Evolutionary conservation across 2,113 vertebrate genomes (phyloP), one percentile per base, ranked within the genome.

Genomic region (Platichthys stellatus): DNA sequence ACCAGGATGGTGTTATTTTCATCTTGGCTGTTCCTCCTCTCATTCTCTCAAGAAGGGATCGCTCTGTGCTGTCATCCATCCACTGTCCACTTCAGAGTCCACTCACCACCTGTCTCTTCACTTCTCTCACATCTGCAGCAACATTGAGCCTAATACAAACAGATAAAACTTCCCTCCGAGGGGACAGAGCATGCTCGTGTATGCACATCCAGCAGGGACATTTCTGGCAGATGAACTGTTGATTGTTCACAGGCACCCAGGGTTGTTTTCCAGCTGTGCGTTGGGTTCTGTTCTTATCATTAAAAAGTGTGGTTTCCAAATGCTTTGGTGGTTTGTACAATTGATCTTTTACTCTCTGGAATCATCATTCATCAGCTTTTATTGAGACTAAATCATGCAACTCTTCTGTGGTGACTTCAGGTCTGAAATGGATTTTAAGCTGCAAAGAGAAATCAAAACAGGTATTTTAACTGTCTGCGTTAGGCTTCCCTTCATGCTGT

Each of bases 401-500:
- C 75, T 63, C 15, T 21, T 51, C 28, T 74, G 17, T 40, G 49
- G n/a, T 64, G 21, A 15, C 63, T 63, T 69, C 18, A 5, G 13
- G 31, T 62, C 35, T 47, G 35, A 49, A 66, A 40, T 23, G 20
- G 2, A 5, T 66, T 62, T 21, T 28, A 20, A 24, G 3, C 28
- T 21, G 11, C 1, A 43, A 23, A 15, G 28, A 11, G 24, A 69
- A 57, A 43, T 28, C 26, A 2, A 5, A 59, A 31, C 53, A 11
- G 53, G 38, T 72, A 35, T 76, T 72, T 82, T 21, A 66, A 45
- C 31, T 10, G 74, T 74, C 45, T 78, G 82, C 60, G 82, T 81
- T 43, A 66, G 80, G 65, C 40, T 77, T 77, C 17, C 1, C 11
- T 35, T 77, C 45, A 47, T 24, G 9, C 49, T 38, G 0, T 23